Evolutionary conservation across 2,888 invertebrate species (phyloP).

Genomic region (Geotrupes spiniger): DNA sequence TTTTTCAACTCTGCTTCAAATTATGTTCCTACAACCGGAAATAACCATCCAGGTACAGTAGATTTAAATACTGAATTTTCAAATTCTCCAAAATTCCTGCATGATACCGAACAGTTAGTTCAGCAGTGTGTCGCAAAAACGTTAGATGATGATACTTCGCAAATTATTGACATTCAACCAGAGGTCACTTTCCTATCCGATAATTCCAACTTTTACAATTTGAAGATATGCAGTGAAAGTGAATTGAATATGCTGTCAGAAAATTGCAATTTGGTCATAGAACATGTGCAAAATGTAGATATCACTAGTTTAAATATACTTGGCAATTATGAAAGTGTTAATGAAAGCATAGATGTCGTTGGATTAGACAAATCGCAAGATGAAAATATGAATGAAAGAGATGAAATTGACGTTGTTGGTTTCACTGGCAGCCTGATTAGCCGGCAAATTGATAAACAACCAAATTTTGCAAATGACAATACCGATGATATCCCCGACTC

Average conservation of each 20-base stretch:
- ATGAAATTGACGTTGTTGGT: slow-evolving; percentile 6
- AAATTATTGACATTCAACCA: slow-evolving; percentile 10
- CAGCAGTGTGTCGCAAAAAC: slow-evolving; percentile 21
- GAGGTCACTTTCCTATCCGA: slow-evolving; percentile 24
- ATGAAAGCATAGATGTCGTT: no score
- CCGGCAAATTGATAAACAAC: background rate
- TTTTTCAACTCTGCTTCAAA: slow-evolving; percentile 1
- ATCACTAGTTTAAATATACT: no score
- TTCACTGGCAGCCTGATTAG: background rate
- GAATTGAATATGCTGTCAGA: no score
- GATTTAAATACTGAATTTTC: slow-evolving; percentile 26
- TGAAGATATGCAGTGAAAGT: slow-evolving; percentile 8
- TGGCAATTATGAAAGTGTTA: no score
- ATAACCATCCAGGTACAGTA: slow-evolving; percentile 8
- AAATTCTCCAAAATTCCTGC: slow-evolving; percentile 29
- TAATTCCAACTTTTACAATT: slow-evolving; percentile 27
- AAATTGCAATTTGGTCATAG: no score
- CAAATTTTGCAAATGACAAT: background rate
- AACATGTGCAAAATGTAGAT: no score
- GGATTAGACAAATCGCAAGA: background rate
- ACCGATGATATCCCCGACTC: slow-evolving; percentile 3
- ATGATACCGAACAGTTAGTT: slow-evolving; percentile 26
- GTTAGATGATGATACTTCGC: slow-evolving; percentile 19
- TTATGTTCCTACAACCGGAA: slow-evolving; percentile 1
- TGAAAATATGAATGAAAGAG: background rate